Conservation (phyloP, 2,888 invertebrate genomes). For the Chironomus riparius region DNA sequence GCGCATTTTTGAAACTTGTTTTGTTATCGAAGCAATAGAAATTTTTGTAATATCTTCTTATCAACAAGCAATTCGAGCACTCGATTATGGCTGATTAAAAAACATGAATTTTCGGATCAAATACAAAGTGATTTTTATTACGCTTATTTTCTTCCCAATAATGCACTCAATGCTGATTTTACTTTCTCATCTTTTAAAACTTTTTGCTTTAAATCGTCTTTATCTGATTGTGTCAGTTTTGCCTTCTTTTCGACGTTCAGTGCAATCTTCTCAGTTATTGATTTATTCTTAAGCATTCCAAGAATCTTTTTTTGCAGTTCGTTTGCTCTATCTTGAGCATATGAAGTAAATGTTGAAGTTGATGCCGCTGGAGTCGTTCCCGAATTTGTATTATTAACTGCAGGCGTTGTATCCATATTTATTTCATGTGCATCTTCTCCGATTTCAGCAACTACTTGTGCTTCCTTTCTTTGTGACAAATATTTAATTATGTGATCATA, state of each 20-base stretch:
- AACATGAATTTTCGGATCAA: no score
- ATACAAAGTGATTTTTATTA: no score
- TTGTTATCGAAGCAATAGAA: no score
- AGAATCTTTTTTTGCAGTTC: conserved; percentile 42
- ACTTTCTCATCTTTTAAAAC: not conserved
- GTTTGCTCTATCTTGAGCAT: conserved; percentile 34
- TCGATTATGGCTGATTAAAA: no score
- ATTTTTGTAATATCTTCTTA: no score
- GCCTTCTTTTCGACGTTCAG: not conserved
- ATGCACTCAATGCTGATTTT: not conserved
- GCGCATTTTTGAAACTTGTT: no score
- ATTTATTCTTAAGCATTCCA: conserved; percentile 38
- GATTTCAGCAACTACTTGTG: conserved; percentile 65
- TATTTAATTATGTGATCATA: conserved; percentile 68
- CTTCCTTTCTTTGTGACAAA: conserved; percentile 61
- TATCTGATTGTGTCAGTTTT: not conserved
- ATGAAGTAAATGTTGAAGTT: conserved; percentile 33
- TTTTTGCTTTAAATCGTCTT: not conserved
- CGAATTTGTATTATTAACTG: no score
- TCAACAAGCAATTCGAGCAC: no score
- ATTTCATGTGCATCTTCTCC: conserved; percentile 52
- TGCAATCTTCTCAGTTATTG: not conserved
- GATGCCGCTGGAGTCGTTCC: conserved; percentile 34
- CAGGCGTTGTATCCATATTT: conserved; percentile 47
- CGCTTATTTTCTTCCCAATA: not conserved